Evolutionary conservation across 2,113 vertebrate species (phyloP), one percentile per base, ranked within the genome.

Genomic region (Hiodon tergisus): DNA sequence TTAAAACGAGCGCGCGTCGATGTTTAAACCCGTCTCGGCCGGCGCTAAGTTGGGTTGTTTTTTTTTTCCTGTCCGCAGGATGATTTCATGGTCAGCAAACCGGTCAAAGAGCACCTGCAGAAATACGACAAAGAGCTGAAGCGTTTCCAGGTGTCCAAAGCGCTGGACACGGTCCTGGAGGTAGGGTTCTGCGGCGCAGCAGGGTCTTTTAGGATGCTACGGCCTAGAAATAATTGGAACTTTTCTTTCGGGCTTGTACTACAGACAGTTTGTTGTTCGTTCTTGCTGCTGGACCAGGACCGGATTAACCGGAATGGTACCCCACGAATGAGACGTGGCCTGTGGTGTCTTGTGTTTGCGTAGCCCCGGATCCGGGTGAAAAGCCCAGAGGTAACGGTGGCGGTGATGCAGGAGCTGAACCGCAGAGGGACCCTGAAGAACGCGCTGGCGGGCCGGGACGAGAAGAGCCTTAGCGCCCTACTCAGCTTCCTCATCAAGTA

Each of bases 401-500:
- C 95, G 52, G 94, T 99, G 59, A 94, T 99, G 77, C 93, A 95
- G 79, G 97, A 99, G 31, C 85, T 99, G 9, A 93, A 93, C 79
- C 93, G 95, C 79, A 93, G 97, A 91, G 96, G 96, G 81, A 97
- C 94, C 0, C 83, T 99, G 80, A 93, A 91, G 78, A 99, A 96
- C 54, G 97, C 97, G 0, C 90, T 99, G n/a, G 96, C 97, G 13
- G 97, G 97, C 59, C 87, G 96, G 80, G 92, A 98, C 0, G 97
- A 99, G 81, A 87, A 92, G 76, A 89, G 93, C 59, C 88, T 99
- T 48, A 87, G 84, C 61, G 81, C 74, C 53, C 82, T 99, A 10
- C 95, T 99, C 80, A 88, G 86, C 75, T 99, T 99, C 82, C 86
- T 99, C 71, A 91, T 95, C 46, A 93, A 92, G 97, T 99, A 91